Percentiles rank a stretch among this genome's conserved stretches.
Conservation (phyloP, 2,888 invertebrate species). For the Polydrusus tereticollis region DNA sequence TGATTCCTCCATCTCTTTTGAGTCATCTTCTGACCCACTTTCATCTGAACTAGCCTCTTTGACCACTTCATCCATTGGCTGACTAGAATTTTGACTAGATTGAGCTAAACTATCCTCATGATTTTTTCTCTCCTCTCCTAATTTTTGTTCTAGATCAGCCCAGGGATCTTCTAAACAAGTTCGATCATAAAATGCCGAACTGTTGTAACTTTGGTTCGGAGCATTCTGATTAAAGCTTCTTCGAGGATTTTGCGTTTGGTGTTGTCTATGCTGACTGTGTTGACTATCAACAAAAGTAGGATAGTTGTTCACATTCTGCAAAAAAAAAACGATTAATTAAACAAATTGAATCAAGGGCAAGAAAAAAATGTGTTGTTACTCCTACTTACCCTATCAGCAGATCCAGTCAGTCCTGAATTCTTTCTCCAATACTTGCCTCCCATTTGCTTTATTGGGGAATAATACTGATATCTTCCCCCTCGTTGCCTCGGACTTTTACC, state of each 20-base stretch:
- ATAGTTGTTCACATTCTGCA: not conserved
- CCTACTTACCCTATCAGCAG: constrained; percentile 2
- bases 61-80: not conserved
- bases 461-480: constrained; percentile 2
- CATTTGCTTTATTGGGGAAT: constrained; percentile 5
- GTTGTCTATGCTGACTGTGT: not conserved
- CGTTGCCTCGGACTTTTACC: constrained; percentile 2
- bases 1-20: constrained; percentile 14
- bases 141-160: constrained; percentile 33
- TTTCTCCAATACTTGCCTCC: constrained; percentile 5
- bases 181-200: constrained; percentile 29
- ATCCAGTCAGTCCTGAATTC: not conserved
- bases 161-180: constrained; percentile 36
- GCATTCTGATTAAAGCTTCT: not conserved
- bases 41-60: constrained; percentile 11
- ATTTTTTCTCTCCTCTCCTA: not conserved
- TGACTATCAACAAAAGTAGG: not conserved
- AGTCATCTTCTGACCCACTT: constrained; percentile 2
- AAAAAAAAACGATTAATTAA: not conserved
- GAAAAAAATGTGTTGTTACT: not conserved
- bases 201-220: not conserved
- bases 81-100: not conserved
- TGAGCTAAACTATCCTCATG: not conserved
- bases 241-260: not conserved
- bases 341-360: too few species aligned